A percentile compares a stretch with the other conserved stretches of the same genome.
phyloP scores from a whole-genome alignment of 2,888 invertebrate species.

The Cremastinae sp. region DNA sequence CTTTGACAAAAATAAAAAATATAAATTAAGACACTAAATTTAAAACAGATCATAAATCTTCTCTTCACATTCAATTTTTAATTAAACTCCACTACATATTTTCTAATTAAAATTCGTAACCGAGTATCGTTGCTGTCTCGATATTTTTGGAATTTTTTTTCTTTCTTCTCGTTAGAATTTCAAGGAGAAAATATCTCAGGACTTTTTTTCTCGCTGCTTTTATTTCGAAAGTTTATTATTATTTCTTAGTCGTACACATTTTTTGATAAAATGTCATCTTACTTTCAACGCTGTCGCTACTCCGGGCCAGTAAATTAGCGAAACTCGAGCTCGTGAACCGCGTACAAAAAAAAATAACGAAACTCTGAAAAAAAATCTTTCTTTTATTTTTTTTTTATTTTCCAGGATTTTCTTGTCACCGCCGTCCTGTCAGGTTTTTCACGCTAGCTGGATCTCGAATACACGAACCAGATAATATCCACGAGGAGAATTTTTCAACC shows the following conservation, averaged over 20 bases:
- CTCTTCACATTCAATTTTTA: background rate
- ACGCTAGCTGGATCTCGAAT: background rate
- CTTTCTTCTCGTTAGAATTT: background rate
- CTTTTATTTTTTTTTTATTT: slow-evolving; percentile 6
- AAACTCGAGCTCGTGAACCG: slow-evolving; percentile 20
- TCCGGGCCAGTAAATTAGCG: slow-evolving; percentile 28
- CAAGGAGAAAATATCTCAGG: background rate
- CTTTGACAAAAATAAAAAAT: no score
- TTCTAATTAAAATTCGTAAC: no score
- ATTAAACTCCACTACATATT: no score
- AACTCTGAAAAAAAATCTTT: background rate
- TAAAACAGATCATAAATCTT: no score
- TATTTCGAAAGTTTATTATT: slow-evolving; percentile 22
- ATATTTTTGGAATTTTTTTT: background rate
- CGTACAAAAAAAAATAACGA: slow-evolving; percentile 3
- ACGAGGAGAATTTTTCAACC: slow-evolving; percentile 11
- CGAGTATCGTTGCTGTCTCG: no score
- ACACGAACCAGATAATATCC: background rate
- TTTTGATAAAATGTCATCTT: slow-evolving; percentile 18
- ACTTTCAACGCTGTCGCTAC: slow-evolving; percentile 10
- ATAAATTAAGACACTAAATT: no score
- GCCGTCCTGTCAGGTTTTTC: background rate
- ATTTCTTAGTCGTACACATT: slow-evolving; percentile 3
- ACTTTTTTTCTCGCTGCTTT: slow-evolving; percentile 10
- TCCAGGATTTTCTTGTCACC: slow-evolving; percentile 30